These are phyloP conservation scores for Leptarthrus brevirostris DNA, from an alignment of 2,888 invertebrate genomes.

Conservation along the genomic window DNA sequence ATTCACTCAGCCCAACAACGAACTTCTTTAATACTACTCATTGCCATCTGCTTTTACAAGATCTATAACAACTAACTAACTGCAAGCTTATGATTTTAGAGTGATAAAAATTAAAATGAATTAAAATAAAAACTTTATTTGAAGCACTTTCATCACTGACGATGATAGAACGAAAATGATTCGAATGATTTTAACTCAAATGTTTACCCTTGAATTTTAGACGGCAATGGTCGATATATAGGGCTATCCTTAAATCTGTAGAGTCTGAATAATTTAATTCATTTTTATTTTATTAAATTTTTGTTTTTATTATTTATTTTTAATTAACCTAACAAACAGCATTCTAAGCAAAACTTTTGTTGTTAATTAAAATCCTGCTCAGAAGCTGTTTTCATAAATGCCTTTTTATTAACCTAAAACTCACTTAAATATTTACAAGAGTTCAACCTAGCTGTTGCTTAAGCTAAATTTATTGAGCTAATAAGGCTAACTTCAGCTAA, in stretches of 20 bases:
- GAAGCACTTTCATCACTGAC: neutral
- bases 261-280: conserved; percentile 46
- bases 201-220: conserved; percentile 68
- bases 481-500: conserved; percentile 17
- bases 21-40: neutral
- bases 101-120: conserved; percentile 13
- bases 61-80: too few species aligned
- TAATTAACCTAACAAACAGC: neutral
- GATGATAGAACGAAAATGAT: conserved; percentile 18
- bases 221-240: conserved; percentile 67
- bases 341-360: conserved; percentile 12
- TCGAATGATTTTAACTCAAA: conserved; percentile 25
- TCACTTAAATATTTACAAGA: conserved; percentile 26
- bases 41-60: conserved; percentile 11
- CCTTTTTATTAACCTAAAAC: conserved; percentile 3
- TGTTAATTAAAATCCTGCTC: conserved; percentile 19
- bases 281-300: conserved; percentile 32
- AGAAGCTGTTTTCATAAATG: conserved; percentile 2
- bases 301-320: conserved; percentile 20
- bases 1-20: conserved; percentile 22
- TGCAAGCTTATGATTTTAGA: neutral
- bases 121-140: neutral
- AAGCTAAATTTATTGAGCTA: neutral
- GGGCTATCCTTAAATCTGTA: conserved; percentile 59
- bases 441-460: conserved; percentile 12